These are phyloP conservation scores for Piscicola geometra DNA, from an alignment of 2,888 invertebrate species.

Conservation along the genomic window DNA sequence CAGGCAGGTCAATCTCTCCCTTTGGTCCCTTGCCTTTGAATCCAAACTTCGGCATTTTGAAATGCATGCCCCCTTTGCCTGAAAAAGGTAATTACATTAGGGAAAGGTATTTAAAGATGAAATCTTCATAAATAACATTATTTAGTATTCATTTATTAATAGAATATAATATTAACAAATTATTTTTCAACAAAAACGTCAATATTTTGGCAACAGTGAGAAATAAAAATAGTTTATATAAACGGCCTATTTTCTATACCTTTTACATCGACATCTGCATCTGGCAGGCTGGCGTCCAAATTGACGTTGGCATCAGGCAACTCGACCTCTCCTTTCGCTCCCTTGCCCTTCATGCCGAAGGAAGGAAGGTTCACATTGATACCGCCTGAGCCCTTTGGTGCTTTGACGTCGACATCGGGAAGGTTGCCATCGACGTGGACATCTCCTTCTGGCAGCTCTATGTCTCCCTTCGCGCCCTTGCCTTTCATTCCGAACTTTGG, in stretches of 20 bases:
- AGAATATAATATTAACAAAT: too few species aligned
- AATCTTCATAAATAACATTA: too few species aligned
- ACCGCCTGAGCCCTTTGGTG: slow-evolving; percentile 25
- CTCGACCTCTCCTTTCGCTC: slow-evolving; percentile 12
- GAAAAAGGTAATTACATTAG: too few species aligned
- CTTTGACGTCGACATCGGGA: slow-evolving; percentile 29
- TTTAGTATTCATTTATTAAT: too few species aligned
- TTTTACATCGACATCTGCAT: slow-evolving; percentile 16
- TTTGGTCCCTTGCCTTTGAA: slow-evolving; percentile 18
- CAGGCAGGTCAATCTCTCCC: background rate
- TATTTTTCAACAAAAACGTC: too few species aligned
- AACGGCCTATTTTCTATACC: slow-evolving; percentile 10
- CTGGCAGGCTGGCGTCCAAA: slow-evolving; percentile 11
- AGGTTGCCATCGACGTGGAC: slow-evolving; percentile 20
- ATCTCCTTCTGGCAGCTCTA: slow-evolving; percentile 22
- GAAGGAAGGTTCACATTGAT: slow-evolving; percentile 9
- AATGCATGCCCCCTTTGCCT: slow-evolving; percentile 15
- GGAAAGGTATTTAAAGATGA: too few species aligned
- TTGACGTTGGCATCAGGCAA: background rate
- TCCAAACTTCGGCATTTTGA: background rate
- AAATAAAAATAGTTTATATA: too few species aligned
- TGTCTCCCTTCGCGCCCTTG: slow-evolving; percentile 21
- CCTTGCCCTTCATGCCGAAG: slow-evolving; percentile 28
- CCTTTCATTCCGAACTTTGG: slow-evolving; percentile 25
- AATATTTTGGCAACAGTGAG: too few species aligned